Evolutionary conservation across 2,888 invertebrate genomes (phyloP), one percentile per base, ranked within the genome.

Genomic region (Oscheius myriophilus): DNA sequence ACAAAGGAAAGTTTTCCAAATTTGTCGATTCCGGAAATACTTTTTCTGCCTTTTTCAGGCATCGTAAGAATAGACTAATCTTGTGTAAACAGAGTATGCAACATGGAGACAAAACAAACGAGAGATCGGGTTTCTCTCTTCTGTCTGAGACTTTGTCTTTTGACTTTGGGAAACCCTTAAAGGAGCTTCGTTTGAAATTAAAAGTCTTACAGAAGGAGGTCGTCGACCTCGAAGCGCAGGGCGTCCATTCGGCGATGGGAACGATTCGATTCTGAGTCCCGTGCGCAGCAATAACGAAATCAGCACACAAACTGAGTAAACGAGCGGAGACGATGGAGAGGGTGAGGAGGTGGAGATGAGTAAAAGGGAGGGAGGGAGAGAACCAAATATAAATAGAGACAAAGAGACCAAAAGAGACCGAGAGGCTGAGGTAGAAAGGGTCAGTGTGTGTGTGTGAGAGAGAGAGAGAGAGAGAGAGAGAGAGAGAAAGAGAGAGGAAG

Each of bases 221-320:
- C 61, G n/a, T 61, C 61, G 2, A 61, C n/a, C 33, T 61, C 61
- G n/a, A 61, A 18, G 16, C 61, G 61, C 16, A 61, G 9, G 26
- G n/a, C 2, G 11, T 61, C 61, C 61, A 61, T 61, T 18, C 18
- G 16, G 46, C 12, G 33, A 16, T 46, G 49, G 46, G 58, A 39
- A n/a, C 42, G 42, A 21, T 23, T 58, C 43, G 23, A 49, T 23
- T 43, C 58, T 23, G 42, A 23, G 12, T 21, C 42, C 18, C 25
- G 43, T 42, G 43, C 23, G n/a, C 45, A 23, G 46, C 61, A 61
- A 61, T 61, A 61, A 61, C 61, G 61, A 61, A 61, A 61, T 61
- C 61, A 61, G 61, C 61, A 61, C 61, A 61, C 61, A 61, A 61
- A 61, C 61, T 61, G 61, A 61, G 61, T 61, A 61, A 61, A 61